A percentile compares a stretch with the other conserved stretches of the same genome.
Evolutionary conservation across 2,888 invertebrate genomes (phyloP).

Genomic region (Lasioglossum leucozonium): DNA sequence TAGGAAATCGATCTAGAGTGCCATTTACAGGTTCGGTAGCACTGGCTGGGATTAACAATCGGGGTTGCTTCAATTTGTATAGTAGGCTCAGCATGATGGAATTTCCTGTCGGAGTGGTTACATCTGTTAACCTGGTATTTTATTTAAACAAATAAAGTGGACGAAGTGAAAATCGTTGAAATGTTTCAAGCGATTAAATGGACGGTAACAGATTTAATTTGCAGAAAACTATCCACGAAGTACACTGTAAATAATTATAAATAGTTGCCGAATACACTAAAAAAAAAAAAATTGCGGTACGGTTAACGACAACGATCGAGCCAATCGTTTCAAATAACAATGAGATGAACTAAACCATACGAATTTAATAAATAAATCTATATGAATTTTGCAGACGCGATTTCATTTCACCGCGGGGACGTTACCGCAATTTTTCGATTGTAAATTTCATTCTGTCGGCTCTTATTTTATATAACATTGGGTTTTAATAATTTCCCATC

Average conservation of each 20-base stretch:
- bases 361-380: background rate
- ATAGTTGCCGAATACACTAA: background rate
- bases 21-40: background rate
- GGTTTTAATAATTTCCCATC: background rate
- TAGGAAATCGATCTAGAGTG: conserved; percentile 12
- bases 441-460: background rate
- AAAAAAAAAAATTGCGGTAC: background rate
- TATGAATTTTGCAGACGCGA: background rate
- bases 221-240: background rate
- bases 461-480: background rate
- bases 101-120: background rate
- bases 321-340: background rate
- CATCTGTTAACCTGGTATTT: background rate
- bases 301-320: background rate
- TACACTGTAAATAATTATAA: background rate
- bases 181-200: background rate
- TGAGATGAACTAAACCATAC: background rate
- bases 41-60: conserved; percentile 14
- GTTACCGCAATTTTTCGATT: background rate
- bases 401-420: background rate
- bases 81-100: conserved; percentile 12
- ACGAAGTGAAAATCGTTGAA: background rate
- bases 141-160: background rate
- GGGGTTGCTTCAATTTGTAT: background rate
- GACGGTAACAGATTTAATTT: background rate